Base-by-base conservation (phyloP, 2,113 vertebrate species). In the Rhynchomys soricoides region DNA sequence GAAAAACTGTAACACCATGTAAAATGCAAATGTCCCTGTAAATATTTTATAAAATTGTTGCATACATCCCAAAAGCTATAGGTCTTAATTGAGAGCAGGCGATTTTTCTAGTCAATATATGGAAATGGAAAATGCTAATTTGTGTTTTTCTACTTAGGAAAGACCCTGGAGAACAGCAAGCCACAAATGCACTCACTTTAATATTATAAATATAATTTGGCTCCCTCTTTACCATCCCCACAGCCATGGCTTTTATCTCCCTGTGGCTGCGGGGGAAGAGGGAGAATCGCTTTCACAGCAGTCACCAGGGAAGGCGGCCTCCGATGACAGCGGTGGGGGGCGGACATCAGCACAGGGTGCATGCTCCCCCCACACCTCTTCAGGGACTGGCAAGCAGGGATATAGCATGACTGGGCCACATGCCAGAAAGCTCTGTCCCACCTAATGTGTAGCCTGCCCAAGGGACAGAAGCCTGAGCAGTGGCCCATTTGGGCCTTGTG, bases 101-200 rank as follows among this genome's bases (percentile, higher is more conserved):
- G 98, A 98, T 99, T 98, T 99, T 99, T 98, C 98, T 98, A 99
- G 98, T 99, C 98, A 99, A 99, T 99, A 99, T 98, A 99, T 99
- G 99, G 98, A 99, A 99, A 99, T 99, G 98, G 98, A 98, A 99
- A 99, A 99, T 99, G 99, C 98, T 99, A 99, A 99, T 99, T 99
- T 98, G 98, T 99, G 98, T 99, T 99, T 99, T 99, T 98, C 98
- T 98, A 98, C 98, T 98, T 98, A 98, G 89, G 98, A 98, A 98
- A 98, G 98, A 97, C 98, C 99, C 98, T 97, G 95, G 99, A 99
- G 99, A 98, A 98, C 52, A 98, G 98, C 98, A 98, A 98, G 98
- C 98, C 98, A 98, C 98, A 98, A 99, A 98, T 97, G 98, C 98
- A 98, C 98, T 99, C 98, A 98, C 98, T 99, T 99, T 98, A 98